Evolutionary conservation across 2,888 invertebrate genomes (phyloP).

Genomic region (Gryllus longicercus): DNA sequence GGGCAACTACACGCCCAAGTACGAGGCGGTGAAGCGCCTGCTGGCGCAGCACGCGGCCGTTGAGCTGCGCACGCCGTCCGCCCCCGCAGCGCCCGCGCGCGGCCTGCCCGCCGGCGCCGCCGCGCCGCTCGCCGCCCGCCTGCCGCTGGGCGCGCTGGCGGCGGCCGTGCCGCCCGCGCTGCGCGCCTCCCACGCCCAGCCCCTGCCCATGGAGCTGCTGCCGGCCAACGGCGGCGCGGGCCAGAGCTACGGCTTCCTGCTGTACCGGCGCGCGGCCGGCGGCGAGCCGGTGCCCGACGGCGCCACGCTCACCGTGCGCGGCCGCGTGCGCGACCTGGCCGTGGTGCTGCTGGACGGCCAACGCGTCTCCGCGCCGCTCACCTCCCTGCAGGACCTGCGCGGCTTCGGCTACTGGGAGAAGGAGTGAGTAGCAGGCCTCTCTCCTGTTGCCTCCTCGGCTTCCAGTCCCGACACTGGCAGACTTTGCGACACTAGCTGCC

Average conservation of each 20-base stretch:
- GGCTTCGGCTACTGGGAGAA: slow-evolving; percentile 49
- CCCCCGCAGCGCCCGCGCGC: slow-evolving; percentile 43
- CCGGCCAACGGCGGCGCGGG: slow-evolving; percentile 49
- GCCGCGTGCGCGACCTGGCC: slow-evolving; percentile 52
- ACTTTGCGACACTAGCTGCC: too few relatives aligned
- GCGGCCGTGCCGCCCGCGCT: not conserved
- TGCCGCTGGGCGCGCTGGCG: slow-evolving; percentile 39
- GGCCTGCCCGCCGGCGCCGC: slow-evolving; percentile 43
- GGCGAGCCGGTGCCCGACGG: slow-evolving; percentile 38
- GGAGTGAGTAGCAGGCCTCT: slow-evolving; percentile 37
- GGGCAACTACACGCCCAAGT: slow-evolving; percentile 55
- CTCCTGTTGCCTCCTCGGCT: too few relatives aligned
- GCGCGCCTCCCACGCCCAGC: not conserved
- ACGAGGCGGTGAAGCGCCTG: slow-evolving; percentile 40
- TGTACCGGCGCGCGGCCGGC: slow-evolving; percentile 49
- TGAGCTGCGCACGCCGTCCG: slow-evolving; percentile 41
- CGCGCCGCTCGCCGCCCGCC: slow-evolving; percentile 38
- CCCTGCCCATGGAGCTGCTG: slow-evolving; percentile 41
- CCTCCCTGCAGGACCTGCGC: slow-evolving; percentile 42
- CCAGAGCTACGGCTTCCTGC: slow-evolving; percentile 56
- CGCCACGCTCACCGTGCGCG: slow-evolving; percentile 45
- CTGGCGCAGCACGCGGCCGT: slow-evolving; percentile 40
- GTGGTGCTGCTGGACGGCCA: slow-evolving; percentile 51
- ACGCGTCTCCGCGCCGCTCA: slow-evolving; percentile 45
- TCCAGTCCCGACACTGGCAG: too few relatives aligned